Evolutionary conservation across 2,888 invertebrate species (phyloP).

Genomic region (Clusia tigrina): DNA sequence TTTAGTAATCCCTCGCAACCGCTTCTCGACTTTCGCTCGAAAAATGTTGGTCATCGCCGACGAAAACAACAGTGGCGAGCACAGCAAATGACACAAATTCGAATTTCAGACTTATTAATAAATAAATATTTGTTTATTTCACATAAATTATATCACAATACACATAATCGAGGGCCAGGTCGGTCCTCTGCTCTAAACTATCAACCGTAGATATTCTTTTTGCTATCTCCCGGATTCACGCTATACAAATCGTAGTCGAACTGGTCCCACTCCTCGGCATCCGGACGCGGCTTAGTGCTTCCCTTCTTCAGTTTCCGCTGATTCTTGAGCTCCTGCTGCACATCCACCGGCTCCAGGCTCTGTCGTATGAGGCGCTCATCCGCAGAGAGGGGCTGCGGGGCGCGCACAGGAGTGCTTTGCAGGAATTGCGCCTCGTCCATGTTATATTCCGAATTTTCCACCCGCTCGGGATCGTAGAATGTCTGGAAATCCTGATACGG

Average conservation of each 20-base stretch:
- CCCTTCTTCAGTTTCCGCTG: slow-evolving; percentile 50
- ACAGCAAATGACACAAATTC: too few relatives aligned
- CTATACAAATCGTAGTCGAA: slow-evolving; percentile 60
- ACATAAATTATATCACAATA: too few relatives aligned
- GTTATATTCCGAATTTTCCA: slow-evolving; percentile 43
- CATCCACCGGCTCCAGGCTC: slow-evolving; percentile 44
- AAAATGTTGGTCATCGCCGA: too few relatives aligned
- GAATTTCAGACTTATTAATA: too few relatives aligned
- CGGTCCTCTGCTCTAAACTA: too few relatives aligned
- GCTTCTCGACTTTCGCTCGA: too few relatives aligned
- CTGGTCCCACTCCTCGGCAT: slow-evolving; percentile 55
- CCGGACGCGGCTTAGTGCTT: slow-evolving; percentile 42
- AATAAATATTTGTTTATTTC: too few relatives aligned
- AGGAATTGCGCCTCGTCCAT: slow-evolving; percentile 53
- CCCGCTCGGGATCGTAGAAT: slow-evolving; percentile 46
- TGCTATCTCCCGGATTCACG: slow-evolving; percentile 46
- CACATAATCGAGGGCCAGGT: too few relatives aligned
- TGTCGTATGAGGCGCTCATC: slow-evolving; percentile 49
- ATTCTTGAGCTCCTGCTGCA: slow-evolving; percentile 42
- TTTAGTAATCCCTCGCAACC: too few relatives aligned
- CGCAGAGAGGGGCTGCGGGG: slow-evolving; percentile 47
- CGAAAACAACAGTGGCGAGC: too few relatives aligned
- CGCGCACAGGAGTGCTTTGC: slow-evolving; percentile 35
- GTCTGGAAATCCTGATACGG: slow-evolving; percentile 51
- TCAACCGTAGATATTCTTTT: too few relatives aligned